These are phyloP conservation scores for Tachysurus vachellii DNA, from an alignment of 2,113 vertebrate genomes.

Conservation along the genomic window DNA sequence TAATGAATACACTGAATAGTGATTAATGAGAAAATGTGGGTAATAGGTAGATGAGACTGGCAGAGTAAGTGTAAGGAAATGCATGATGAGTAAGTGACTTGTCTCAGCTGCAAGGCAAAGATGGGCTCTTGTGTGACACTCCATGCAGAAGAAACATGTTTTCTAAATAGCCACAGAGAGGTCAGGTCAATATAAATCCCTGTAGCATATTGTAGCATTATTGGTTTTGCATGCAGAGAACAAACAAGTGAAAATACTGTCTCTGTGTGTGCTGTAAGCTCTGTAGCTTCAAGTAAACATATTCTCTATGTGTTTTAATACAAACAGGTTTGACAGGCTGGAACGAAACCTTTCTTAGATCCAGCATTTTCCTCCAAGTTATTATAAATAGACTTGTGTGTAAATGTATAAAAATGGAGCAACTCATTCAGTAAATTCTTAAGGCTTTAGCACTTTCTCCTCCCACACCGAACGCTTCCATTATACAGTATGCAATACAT, in stretches of 20 bases:
- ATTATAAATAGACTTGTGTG: neutral
- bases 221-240: neutral
- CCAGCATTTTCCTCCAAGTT: neutral
- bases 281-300: neutral
- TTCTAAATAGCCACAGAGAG: neutral
- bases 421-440: neutral
- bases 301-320: conserved; percentile 7
- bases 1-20: neutral
- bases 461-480: neutral
- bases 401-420: neutral
- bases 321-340: neutral
- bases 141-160: neutral
- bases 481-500: neutral
- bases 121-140: neutral
- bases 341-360: neutral
- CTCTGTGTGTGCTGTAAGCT: neutral
- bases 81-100: neutral
- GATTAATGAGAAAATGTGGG: neutral
- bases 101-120: neutral
- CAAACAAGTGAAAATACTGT: neutral
- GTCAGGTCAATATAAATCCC: neutral
- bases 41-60: no score
- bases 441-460: neutral
- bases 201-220: neutral
- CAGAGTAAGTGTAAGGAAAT: neutral